These are phyloP conservation scores for Vireo altiloquus DNA, from an alignment of 2,113 vertebrate species.

Conservation along the genomic window DNA sequence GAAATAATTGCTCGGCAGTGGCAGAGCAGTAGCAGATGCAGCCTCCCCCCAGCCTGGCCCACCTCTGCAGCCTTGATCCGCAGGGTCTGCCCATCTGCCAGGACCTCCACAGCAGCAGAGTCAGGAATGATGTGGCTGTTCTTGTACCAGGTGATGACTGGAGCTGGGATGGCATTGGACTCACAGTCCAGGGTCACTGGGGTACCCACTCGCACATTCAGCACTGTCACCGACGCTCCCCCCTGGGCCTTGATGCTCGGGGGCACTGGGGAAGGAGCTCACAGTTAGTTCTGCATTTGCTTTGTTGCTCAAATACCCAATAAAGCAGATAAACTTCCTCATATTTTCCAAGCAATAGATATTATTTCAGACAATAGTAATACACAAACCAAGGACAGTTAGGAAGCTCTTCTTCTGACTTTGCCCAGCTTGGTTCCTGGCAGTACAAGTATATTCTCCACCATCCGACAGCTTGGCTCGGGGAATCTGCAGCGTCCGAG, in stretches of 20 bases:
- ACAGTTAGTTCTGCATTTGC: not conserved
- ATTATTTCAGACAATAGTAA: not conserved
- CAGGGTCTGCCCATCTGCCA: conserved; percentile 81
- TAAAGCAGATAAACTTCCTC: not conserved
- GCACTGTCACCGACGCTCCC: conserved; percentile 75
- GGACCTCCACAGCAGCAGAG: conserved; percentile 71
- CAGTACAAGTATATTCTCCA: conserved; percentile 89
- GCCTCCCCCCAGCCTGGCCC: not conserved
- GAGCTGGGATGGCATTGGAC: conserved; percentile 90
- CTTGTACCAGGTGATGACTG: conserved; percentile 91
- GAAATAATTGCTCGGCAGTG: not conserved
- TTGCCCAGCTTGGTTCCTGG: conserved; percentile 90
- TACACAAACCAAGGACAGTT: conserved; percentile 85
- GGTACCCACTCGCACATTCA: conserved; percentile 79
- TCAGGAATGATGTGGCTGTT: conserved; percentile 78
- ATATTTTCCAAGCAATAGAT: not conserved
- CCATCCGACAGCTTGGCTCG: conserved; percentile 86
- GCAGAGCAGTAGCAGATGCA: not conserved
- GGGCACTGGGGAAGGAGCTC: conserved; percentile 77
- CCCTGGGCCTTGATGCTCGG: conserved; percentile 87
- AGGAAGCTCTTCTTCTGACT: conserved; percentile 85
- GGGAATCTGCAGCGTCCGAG: conserved; percentile 87
- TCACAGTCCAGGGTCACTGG: conserved; percentile 82
- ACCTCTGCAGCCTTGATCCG: conserved; percentile 85
- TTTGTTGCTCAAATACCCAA: not conserved